Percentiles rank a stretch among this genome's conserved stretches.
These are phyloP conservation scores for Dromas ardeola DNA, from an alignment of 2,113 vertebrate genomes.

Conservation along the genomic window DNA sequence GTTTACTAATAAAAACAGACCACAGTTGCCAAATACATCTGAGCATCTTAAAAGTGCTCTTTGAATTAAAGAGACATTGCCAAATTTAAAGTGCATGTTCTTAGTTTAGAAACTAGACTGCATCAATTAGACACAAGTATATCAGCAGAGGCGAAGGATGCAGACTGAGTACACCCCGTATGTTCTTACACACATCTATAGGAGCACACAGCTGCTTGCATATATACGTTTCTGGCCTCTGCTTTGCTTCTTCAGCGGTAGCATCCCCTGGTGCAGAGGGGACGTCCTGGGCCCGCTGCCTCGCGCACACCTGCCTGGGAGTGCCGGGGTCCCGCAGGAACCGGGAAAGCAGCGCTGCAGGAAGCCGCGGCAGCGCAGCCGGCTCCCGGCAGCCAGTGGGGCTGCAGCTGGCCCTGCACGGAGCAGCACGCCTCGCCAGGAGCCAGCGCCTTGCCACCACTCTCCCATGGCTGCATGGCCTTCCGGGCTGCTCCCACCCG, in stretches of 20 bases:
- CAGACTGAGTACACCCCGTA: accelerated
- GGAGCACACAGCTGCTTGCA: not conserved
- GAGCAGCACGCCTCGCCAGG: accelerated
- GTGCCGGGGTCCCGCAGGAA: not conserved
- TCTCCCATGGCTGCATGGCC: accelerated
- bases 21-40: not conserved
- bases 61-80: not conserved
- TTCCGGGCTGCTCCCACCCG: not conserved
- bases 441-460: accelerated
- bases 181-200: not conserved
- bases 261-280: not conserved
- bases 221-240: not conserved
- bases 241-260: not conserved
- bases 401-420: accelerated
- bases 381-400: not conserved
- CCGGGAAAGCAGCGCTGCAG: accelerated
- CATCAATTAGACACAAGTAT: not conserved
- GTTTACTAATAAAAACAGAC: constrained; percentile 25
- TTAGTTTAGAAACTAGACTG: not conserved
- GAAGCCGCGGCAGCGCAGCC: accelerated
- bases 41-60: not conserved
- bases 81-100: not conserved
- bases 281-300: not conserved
- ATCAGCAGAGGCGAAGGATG: not conserved
- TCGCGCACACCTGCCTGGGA: not conserved